Percentiles rank a stretch among this genome's conserved stretches.
Evolutionary conservation across 2,888 invertebrate genomes (phyloP).

Genomic region (Blastobasis lacticolella): DNA sequence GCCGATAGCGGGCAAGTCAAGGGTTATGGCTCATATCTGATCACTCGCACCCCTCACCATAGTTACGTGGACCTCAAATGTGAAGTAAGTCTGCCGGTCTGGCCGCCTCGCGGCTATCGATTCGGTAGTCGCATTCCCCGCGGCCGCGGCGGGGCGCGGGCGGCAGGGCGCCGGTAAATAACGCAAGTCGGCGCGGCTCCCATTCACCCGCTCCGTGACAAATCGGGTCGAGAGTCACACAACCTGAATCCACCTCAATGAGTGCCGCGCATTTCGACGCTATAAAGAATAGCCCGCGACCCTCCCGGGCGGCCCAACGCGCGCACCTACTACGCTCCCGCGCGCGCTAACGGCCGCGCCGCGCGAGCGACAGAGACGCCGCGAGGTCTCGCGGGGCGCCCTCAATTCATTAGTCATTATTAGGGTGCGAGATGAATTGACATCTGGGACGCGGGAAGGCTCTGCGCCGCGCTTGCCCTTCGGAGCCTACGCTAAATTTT

Average conservation of each 20-base stretch:
- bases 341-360: conserved; percentile 33
- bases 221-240: conserved; percentile 63
- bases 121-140: too few species aligned
- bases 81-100: too few species aligned
- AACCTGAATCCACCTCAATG: conserved; percentile 62
- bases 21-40: too few species aligned
- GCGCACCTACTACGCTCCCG: conserved; percentile 35
- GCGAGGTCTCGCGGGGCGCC: conserved; percentile 41
- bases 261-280: conserved; percentile 65
- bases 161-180: too few species aligned
- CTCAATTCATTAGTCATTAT: conserved; percentile 71
- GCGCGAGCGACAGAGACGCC: conserved; percentile 43
- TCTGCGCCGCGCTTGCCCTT: conserved; percentile 49
- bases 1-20: too few species aligned
- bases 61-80: too few species aligned
- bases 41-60: too few species aligned
- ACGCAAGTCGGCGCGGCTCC: conserved; percentile 7
- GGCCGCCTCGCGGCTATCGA: too few species aligned
- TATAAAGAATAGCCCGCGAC: conserved; percentile 67
- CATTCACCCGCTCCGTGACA: conserved; percentile 48
- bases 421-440: conserved; percentile 66
- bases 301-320: conserved; percentile 45
- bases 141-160: too few species aligned
- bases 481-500: conserved; percentile 62
- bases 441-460: conserved; percentile 61